These are phyloP conservation scores for Antrozous pallidus DNA, from an alignment of 2,797 vertebrate genomes.

Conservation along the genomic window DNA sequence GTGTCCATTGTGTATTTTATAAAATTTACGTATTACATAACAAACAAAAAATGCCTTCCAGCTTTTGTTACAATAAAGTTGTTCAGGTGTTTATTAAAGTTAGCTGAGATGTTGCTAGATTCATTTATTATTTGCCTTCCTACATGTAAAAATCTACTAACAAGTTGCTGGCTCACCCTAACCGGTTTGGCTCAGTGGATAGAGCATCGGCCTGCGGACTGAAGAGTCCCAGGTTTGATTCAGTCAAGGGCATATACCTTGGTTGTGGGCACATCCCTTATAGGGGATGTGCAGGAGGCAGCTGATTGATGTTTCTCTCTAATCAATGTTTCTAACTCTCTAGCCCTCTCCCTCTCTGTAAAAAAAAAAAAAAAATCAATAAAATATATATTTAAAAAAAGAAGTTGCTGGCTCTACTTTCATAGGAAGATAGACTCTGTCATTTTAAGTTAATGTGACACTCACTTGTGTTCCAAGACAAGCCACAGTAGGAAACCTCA, in stretches of 20 bases:
- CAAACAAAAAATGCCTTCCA: neutral
- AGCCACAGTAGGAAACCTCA: conserved; percentile 15
- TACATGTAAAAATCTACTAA: neutral
- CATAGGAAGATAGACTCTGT: neutral
- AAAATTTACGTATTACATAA: neutral
- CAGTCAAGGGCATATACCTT: too few species aligned
- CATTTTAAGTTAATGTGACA: conserved; percentile 23
- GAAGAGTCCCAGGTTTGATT: too few species aligned
- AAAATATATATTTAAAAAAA: too few species aligned
- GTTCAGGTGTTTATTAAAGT: neutral
- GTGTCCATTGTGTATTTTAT: neutral
- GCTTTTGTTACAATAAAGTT: neutral
- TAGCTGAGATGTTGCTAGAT: conserved; percentile 10
- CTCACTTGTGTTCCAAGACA: conserved; percentile 9
- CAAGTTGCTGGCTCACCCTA: neutral
- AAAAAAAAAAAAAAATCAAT: too few species aligned
- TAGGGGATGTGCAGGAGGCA: too few species aligned
- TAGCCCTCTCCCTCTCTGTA: too few species aligned
- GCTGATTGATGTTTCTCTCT: too few species aligned
- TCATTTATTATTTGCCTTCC: neutral
- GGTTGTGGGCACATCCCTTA: too few species aligned
- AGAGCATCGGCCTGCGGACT: too few species aligned
- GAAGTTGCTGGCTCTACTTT: neutral
- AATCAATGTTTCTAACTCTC: too few species aligned
- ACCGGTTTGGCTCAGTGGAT: too few species aligned